Evolutionary conservation across 2,113 vertebrate genomes (phyloP).

Genomic region (Zosterops hypoxanthus): DNA sequence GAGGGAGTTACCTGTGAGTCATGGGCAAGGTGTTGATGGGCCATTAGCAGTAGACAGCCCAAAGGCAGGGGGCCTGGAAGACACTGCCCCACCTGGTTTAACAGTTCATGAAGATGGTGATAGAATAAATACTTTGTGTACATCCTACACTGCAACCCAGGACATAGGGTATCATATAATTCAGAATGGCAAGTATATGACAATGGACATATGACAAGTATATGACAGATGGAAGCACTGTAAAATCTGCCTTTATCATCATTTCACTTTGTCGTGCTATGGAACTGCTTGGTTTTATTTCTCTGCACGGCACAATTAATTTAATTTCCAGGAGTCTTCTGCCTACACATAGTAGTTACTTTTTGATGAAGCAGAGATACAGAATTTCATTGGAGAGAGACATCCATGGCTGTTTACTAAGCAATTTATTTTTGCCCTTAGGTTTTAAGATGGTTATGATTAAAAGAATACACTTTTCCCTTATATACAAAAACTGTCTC

Average conservation of each 20-base stretch:
- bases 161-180: neutral
- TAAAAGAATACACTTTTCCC: neutral
- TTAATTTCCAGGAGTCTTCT: slow-evolving; percentile 2
- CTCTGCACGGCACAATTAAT: neutral
- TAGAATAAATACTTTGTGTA: no score
- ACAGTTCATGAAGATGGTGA: no score
- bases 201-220: neutral
- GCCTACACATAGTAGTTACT: neutral
- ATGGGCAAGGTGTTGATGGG: no score
- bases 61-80: no score
- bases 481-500: neutral
- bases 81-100: no score
- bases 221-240: neutral
- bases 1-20: no score
- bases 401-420: neutral
- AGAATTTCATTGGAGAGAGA: neutral
- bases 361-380: neutral
- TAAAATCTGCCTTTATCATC: neutral
- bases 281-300: slow-evolving; percentile 14
- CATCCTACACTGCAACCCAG: no score
- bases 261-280: neutral
- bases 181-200: neutral
- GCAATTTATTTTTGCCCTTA: neutral
- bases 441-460: neutral
- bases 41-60: no score